Conservation (phyloP, 2,797 vertebrate genomes). For the Sardinella longiceps region DNA sequence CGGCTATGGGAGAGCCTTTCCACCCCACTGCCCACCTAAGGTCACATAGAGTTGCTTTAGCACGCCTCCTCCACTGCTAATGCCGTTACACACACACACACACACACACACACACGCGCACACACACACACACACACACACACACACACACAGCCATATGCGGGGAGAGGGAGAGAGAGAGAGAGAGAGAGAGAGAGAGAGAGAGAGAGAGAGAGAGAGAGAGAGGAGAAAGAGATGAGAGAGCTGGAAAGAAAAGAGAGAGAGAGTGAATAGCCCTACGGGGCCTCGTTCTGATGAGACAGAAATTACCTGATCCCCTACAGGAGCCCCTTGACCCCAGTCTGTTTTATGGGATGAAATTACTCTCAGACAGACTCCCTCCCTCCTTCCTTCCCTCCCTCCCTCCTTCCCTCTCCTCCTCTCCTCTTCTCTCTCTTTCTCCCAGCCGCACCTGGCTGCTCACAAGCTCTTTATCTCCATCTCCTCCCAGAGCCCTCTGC, state of each 20-base stretch:
- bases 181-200: conserved; percentile 1
- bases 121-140: conserved; percentile 58
- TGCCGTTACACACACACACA: background rate
- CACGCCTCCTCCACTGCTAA: background rate
- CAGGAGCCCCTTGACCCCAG: conserved; percentile 53
- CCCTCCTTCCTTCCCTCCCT: background rate
- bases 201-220: background rate
- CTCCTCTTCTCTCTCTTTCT: background rate
- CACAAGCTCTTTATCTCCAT: background rate
- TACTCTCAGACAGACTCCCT: conserved; percentile 2
- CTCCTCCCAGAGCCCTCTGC: background rate
- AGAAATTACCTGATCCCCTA: conserved; percentile 53
- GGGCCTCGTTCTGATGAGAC: conserved; percentile 52
- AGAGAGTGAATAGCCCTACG: conserved; percentile 24
- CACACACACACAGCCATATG: conserved; percentile 30
- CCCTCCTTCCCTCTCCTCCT: background rate
- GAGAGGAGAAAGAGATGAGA: background rate
- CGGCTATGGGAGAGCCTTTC: conserved; percentile 27
- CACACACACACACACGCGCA: conserved; percentile 44
- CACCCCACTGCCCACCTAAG: conserved; percentile 43
- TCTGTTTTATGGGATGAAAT: conserved; percentile 56
- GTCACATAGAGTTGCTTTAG: conserved; percentile 35
- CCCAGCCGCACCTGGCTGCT: background rate
- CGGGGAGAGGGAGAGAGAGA: conserved; percentile 29
- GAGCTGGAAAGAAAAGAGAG: conserved; percentile 12